phyloP scores from a whole-genome alignment of 2,888 invertebrate species.

The Neria commutata region DNA sequence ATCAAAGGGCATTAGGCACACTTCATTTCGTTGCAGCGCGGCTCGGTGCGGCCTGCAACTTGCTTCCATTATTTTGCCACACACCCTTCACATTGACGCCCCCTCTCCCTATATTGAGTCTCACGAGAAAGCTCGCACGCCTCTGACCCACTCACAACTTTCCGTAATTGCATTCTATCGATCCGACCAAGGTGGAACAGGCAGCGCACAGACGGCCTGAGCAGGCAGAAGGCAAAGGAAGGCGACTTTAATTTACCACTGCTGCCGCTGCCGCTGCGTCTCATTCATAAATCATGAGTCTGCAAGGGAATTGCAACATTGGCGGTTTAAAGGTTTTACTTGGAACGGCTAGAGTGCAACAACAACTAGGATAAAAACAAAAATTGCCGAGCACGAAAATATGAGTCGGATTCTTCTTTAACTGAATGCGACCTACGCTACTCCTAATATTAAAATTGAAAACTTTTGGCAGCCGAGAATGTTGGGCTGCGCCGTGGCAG shows the following conservation, averaged over 20 bases:
- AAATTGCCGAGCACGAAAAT: slow-evolving; percentile 15
- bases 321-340: neutral
- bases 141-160: slow-evolving; percentile 46
- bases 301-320: slow-evolving; percentile 26
- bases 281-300: slow-evolving; percentile 55
- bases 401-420: slow-evolving; percentile 8
- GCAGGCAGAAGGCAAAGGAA: slow-evolving; percentile 39
- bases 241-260: slow-evolving; percentile 49
- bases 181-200: slow-evolving; percentile 37
- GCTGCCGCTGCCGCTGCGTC: too few species aligned
- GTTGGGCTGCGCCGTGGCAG: too few species aligned
- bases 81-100: slow-evolving; percentile 35
- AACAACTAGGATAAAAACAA: slow-evolving; percentile 27
- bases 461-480: slow-evolving; percentile 43
- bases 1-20: slow-evolving; percentile 54
- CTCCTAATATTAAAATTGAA: slow-evolving; percentile 52
- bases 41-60: neutral
- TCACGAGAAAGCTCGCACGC: slow-evolving; percentile 25
- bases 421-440: slow-evolving; percentile 24
- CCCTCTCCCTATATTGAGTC: slow-evolving; percentile 13
- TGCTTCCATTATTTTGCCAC: slow-evolving; percentile 45
- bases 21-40: slow-evolving; percentile 32
- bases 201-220: neutral
- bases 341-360: neutral
- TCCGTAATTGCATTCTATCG: slow-evolving; percentile 55